Conservation (phyloP, 2,797 vertebrate species). For the Hemibagrus guttatus region DNA sequence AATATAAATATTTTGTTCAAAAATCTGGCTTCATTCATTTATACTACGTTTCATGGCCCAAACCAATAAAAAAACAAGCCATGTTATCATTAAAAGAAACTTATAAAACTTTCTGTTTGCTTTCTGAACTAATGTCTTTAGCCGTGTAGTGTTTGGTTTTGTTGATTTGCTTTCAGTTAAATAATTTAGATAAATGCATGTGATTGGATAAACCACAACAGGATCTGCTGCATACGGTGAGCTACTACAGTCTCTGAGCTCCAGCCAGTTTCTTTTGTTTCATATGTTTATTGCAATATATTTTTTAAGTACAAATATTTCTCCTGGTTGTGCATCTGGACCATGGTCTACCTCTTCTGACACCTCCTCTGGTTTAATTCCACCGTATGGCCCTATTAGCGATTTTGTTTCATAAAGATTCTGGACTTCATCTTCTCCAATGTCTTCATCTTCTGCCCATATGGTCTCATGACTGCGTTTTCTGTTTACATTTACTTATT, state of each 20-base stretch:
- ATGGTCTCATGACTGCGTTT: background rate
- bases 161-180: background rate
- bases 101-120: background rate
- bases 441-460: background rate
- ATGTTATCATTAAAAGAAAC: background rate
- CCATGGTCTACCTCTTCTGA: background rate
- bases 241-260: background rate
- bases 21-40: too few species aligned
- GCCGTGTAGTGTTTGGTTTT: background rate
- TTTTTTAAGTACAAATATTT: background rate
- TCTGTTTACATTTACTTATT: background rate
- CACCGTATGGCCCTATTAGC: background rate
- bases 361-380: background rate
- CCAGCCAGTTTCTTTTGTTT: background rate
- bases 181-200: background rate
- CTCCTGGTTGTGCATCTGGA: background rate
- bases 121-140: background rate
- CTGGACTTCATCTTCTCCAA: background rate
- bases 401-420: background rate
- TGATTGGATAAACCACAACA: background rate
- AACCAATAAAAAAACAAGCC: background rate
- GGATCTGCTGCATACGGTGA: background rate
- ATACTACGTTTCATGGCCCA: background rate
- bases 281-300: background rate
- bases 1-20: too few species aligned